Percentiles rank a stretch among this genome's conserved stretches.
phyloP scores from a whole-genome alignment of 2,888 invertebrate genomes.

The Cataglyphis rosenhaueri region DNA sequence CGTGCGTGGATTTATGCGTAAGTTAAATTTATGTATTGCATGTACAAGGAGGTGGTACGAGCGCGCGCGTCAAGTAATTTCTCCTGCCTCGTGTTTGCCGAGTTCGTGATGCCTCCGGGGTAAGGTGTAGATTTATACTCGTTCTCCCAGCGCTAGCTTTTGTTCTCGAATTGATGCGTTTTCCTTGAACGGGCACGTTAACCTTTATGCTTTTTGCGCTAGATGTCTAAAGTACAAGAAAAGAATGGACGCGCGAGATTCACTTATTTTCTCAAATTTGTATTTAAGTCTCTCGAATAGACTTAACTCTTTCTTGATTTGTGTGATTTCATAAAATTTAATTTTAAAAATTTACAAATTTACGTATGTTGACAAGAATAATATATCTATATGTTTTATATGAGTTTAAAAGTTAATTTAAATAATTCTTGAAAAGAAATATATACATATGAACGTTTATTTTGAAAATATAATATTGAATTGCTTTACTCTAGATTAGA shows the following conservation, averaged over 20 bases:
- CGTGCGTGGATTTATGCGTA: constrained; percentile 49
- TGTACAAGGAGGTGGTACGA: neutral
- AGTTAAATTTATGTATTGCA: constrained; percentile 54
- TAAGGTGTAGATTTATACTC: constrained; percentile 52
- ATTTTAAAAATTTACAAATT: neutral
- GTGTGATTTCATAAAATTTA: neutral
- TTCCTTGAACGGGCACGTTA: constrained; percentile 50
- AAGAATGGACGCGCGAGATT: constrained; percentile 18
- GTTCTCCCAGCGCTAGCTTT: constrained; percentile 42
- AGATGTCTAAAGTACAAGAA: constrained; percentile 16
- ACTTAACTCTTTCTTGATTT: neutral
- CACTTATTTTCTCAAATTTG: neutral
- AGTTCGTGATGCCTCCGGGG: constrained; percentile 55
- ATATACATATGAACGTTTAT: neutral
- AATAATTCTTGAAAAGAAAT: neutral
- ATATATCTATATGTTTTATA: neutral
- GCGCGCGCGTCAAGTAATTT: constrained; percentile 26
- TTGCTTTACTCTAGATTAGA: neutral
- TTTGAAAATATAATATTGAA: neutral
- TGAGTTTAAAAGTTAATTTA: neutral
- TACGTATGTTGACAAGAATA: neutral
- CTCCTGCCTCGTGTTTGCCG: constrained; percentile 46
- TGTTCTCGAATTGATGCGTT: constrained; percentile 52
- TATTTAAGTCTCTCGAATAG: neutral
- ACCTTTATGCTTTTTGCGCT: constrained; percentile 34